These are phyloP conservation scores for Cremastinae sp. DNA, from an alignment of 2,888 invertebrate genomes.

Conservation along the genomic window DNA sequence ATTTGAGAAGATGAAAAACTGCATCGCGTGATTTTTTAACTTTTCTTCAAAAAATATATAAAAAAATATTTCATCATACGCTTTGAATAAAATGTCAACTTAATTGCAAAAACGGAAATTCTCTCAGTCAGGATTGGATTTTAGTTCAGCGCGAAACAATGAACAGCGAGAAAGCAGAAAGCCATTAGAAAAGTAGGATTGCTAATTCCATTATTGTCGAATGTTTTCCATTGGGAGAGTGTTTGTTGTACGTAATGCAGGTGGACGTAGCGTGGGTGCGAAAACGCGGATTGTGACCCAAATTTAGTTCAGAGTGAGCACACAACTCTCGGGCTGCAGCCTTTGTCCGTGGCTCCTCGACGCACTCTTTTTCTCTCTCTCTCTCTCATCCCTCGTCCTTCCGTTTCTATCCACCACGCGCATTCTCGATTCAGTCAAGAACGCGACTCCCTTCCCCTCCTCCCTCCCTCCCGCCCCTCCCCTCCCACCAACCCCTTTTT, in stretches of 20 bases:
- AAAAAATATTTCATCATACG: too few relatives aligned
- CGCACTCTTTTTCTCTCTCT: neutral
- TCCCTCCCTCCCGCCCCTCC: neutral
- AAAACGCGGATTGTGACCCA: conserved; percentile 42
- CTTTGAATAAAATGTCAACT: too few relatives aligned
- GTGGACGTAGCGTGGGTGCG: conserved; percentile 16
- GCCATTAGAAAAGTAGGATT: conserved; percentile 47
- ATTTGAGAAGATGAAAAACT: too few relatives aligned
- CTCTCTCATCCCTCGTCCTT: conserved; percentile 1
- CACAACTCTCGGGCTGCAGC: conserved; percentile 28
- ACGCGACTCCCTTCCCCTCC: conserved; percentile 16
- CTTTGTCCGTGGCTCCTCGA: neutral
- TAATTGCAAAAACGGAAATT: too few relatives aligned
- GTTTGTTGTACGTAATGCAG: conserved; percentile 6
- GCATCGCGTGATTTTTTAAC: too few relatives aligned
- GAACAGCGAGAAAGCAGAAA: conserved; percentile 10
- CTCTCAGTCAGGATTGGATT: too few relatives aligned
- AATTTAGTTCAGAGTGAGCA: conserved; percentile 39
- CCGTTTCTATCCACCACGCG: conserved; percentile 11
- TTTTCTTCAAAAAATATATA: too few relatives aligned
- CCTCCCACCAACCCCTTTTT: conserved; percentile 7
- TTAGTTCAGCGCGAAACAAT: conserved; percentile 6
- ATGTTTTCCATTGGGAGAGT: neutral
- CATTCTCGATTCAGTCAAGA: conserved; percentile 31
- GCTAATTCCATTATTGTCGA: conserved; percentile 21